A percentile compares a stretch with the other conserved stretches of the same genome.
phyloP scores from a whole-genome alignment of 2,888 invertebrate genomes.

The Drosophila antonietae region DNA sequence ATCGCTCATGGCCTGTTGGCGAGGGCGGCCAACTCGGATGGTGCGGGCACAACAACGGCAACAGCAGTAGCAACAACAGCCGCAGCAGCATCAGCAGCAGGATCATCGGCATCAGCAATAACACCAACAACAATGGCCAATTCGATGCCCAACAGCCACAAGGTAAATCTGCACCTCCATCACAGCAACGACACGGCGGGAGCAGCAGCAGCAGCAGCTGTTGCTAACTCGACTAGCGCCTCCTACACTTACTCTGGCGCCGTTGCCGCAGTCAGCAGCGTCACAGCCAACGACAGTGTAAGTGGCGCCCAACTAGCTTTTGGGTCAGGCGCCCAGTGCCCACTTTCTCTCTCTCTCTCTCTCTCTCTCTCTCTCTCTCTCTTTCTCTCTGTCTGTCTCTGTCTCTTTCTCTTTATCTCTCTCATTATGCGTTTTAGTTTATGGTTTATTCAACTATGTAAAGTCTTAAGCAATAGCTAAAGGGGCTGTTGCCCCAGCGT shows the following conservation, averaged over 20 bases:
- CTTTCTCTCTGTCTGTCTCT: conserved; percentile 26
- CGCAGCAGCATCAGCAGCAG: conserved; percentile 1
- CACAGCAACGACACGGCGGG: conserved; percentile 19
- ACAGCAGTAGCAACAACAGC: not conserved
- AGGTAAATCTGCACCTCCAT: conserved; percentile 49
- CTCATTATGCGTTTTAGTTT: conserved; percentile 35
- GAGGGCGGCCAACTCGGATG: conserved; percentile 27
- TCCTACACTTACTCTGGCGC: conserved; percentile 24
- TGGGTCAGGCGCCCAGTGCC: conserved; percentile 36
- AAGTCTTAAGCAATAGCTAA: conserved; percentile 19
- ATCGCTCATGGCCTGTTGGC: conserved; percentile 41
- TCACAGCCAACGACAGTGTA: conserved; percentile 71
- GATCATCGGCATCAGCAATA: not conserved
- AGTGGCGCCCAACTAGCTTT: conserved; percentile 53
- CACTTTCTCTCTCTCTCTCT: conserved; percentile 34
- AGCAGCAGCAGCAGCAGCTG: conserved; percentile 18
- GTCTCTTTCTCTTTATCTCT: conserved; percentile 20
- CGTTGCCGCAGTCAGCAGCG: conserved; percentile 37
- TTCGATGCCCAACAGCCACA: conserved; percentile 36
- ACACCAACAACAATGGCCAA: conserved; percentile 1
- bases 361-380: conserved; percentile 22
- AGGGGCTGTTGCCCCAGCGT: conserved; percentile 12
- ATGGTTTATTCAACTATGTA: conserved; percentile 19
- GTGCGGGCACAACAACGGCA: not conserved
- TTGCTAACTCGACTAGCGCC: conserved; percentile 10